Conservation (phyloP, 2,888 invertebrate genomes). For the Drosophila aldrichi region DNA sequence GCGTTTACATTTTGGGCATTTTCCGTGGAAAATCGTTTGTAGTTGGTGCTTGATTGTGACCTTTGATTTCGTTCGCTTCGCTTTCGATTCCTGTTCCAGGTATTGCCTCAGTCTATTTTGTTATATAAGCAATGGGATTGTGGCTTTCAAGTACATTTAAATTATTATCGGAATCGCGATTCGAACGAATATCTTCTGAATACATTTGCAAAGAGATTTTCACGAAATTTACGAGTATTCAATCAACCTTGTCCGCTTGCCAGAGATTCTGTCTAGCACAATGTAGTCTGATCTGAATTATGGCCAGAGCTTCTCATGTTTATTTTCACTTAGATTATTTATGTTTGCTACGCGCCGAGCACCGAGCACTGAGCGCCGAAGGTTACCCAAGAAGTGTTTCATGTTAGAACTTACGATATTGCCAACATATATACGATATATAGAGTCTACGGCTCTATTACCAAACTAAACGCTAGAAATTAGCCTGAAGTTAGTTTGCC, state of each 20-base stretch:
- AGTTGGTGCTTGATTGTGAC: constrained; percentile 47
- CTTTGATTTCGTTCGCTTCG: constrained; percentile 44
- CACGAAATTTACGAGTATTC: constrained; percentile 42
- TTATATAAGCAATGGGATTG: constrained; percentile 51
- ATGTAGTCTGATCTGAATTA: constrained; percentile 38
- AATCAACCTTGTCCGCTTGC: constrained; percentile 33
- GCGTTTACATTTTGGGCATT: constrained; percentile 62
- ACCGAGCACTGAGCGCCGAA: constrained; percentile 2
- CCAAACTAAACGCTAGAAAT: background rate
- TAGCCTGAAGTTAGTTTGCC: background rate
- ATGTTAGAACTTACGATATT: constrained; percentile 8
- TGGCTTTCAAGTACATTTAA: constrained; percentile 55
- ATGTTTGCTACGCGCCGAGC: constrained; percentile 14
- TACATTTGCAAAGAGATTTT: constrained; percentile 31
- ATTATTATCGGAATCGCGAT: constrained; percentile 48
- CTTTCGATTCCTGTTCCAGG: constrained; percentile 37
- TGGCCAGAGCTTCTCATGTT: constrained; percentile 13
- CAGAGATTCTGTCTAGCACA: constrained; percentile 26
- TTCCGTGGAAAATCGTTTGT: constrained; percentile 67
- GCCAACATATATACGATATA: constrained; percentile 5
- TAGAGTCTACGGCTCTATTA: background rate
- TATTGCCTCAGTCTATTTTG: constrained; percentile 28
- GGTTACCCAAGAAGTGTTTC: constrained; percentile 15
- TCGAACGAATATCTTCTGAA: constrained; percentile 38
- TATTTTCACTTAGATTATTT: constrained; percentile 40